Conservation (phyloP, 2,888 invertebrate species). For the Heteromyza rotundicornis region DNA sequence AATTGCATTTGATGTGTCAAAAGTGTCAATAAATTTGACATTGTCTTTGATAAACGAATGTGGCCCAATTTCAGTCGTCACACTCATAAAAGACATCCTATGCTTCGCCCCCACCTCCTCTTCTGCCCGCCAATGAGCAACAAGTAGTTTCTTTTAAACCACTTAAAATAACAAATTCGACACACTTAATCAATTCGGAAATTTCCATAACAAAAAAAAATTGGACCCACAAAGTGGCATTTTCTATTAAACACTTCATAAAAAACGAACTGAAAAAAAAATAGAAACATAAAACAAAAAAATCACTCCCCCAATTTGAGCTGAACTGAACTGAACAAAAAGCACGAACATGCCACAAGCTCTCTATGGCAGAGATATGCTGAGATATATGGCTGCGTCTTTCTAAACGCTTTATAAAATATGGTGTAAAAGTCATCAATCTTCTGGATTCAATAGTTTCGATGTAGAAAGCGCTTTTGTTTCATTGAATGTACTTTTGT, state of each 20-base stretch:
- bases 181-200: conserved; percentile 3
- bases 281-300: too few species aligned
- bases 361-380: not conserved
- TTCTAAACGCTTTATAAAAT: not conserved
- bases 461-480: not conserved
- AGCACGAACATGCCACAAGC: not conserved
- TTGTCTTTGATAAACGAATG: not conserved
- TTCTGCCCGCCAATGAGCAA: not conserved
- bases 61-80: not conserved
- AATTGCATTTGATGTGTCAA: conserved; percentile 2
- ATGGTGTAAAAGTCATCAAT: conserved; percentile 4
- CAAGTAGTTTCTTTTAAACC: conserved; percentile 1
- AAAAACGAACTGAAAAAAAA: not conserved
- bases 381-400: not conserved
- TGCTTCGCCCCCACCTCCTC: not conserved
- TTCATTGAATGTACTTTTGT: not conserved
- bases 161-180: not conserved
- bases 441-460: not conserved
- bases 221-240: not conserved
- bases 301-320: conserved; percentile 5
- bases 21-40: conserved; percentile 4
- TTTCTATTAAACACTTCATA: not conserved
- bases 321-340: not conserved
- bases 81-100: too few species aligned
- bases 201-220: not conserved